Conservation (phyloP, 2,797 vertebrate species). For the Acipenser oxyrinchus region DNA sequence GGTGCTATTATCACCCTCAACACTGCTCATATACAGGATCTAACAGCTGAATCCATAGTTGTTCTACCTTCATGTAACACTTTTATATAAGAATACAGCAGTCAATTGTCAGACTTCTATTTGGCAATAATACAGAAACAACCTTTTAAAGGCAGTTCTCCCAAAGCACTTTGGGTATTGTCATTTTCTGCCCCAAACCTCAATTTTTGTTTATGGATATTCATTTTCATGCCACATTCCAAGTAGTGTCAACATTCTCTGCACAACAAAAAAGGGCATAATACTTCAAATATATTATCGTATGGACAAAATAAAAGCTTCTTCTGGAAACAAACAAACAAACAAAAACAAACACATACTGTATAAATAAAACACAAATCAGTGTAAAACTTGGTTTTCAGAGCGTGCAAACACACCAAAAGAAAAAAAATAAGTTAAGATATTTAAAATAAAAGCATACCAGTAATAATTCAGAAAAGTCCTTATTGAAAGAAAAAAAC, state of each 20-base stretch:
- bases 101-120: slow-evolving; percentile 48
- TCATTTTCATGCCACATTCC: slow-evolving; percentile 39
- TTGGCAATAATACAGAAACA: slow-evolving; percentile 66
- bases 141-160: slow-evolving; percentile 45
- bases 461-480: slow-evolving; percentile 11
- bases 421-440: slow-evolving; percentile 22
- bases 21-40: slow-evolving; percentile 42
- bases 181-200: slow-evolving; percentile 46
- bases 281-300: slow-evolving; percentile 25
- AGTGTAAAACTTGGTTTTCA: slow-evolving; percentile 38
- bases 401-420: slow-evolving; percentile 34
- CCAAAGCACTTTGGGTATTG: slow-evolving; percentile 41
- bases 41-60: slow-evolving; percentile 38
- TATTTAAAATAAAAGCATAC: not conserved
- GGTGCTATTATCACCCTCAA: slow-evolving; percentile 42
- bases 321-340: slow-evolving; percentile 10
- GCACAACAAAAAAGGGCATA: slow-evolving; percentile 49
- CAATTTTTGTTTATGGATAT: slow-evolving; percentile 30
- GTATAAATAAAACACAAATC: not conserved
- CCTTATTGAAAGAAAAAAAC: slow-evolving; percentile 9
- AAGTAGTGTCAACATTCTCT: slow-evolving; percentile 54
- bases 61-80: slow-evolving; percentile 53
- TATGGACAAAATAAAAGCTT: slow-evolving; percentile 12
- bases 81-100: slow-evolving; percentile 67
- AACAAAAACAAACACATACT: slow-evolving; percentile 9